A percentile compares a stretch with the other conserved stretches of the same genome.
phyloP scores from a whole-genome alignment of 2,888 invertebrate genomes.

The Drosophila prolongata region DNA sequence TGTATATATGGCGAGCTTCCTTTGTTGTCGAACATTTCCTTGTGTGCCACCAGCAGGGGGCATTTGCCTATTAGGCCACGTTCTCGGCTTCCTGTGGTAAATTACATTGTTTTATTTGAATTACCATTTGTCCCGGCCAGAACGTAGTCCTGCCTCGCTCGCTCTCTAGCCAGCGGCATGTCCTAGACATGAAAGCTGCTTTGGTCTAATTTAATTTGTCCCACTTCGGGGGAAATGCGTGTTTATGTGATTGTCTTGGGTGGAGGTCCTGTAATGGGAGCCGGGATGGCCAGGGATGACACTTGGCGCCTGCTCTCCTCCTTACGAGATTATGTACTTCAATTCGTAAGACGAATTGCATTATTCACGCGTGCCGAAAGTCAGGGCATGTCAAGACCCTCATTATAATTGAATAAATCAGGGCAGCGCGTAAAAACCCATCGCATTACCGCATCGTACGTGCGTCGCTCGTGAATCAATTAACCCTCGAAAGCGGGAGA shows the following conservation, averaged over 20 bases:
- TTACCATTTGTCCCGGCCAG: constrained; percentile 65
- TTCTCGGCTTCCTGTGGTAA: constrained; percentile 46
- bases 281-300: neutral
- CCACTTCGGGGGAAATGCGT: constrained; percentile 65
- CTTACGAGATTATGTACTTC: constrained; percentile 35
- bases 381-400: constrained; percentile 21
- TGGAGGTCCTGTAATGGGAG: constrained; percentile 19
- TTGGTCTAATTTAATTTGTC: constrained; percentile 75
- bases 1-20: constrained; percentile 7
- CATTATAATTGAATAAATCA: constrained; percentile 65
- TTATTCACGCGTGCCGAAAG: constrained; percentile 55
- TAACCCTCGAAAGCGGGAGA: constrained; percentile 54
- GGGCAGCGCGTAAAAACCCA: constrained; percentile 18
- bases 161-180: constrained; percentile 18
- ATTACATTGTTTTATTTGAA: constrained; percentile 80
- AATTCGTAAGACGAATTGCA: constrained; percentile 27
- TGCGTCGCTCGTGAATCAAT: constrained; percentile 71
- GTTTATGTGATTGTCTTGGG: constrained; percentile 71
- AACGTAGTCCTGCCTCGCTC: constrained; percentile 15
- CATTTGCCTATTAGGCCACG: constrained; percentile 47
- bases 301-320: constrained; percentile 6
- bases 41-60: constrained; percentile 7
- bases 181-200: constrained; percentile 72
- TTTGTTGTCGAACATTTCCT: constrained; percentile 36
- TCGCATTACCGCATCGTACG: constrained; percentile 42